Evolutionary conservation across 1,140 invertebrate species (phyloP).

Genomic region (Lepidurus packardi): DNA sequence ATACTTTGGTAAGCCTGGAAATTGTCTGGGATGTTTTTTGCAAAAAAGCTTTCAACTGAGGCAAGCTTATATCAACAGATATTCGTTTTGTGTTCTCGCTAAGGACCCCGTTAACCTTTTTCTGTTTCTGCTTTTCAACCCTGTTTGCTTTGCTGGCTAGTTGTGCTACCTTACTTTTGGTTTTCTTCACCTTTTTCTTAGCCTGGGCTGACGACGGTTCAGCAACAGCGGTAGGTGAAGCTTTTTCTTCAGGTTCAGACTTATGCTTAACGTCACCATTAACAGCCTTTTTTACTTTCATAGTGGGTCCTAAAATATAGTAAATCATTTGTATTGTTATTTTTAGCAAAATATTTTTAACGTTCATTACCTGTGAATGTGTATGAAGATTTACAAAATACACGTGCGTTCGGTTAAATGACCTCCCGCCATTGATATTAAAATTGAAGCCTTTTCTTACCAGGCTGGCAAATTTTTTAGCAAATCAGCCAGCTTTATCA

Average conservation of each 20-base stretch:
- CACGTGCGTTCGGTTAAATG: neutral
- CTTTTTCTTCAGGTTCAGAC: neutral
- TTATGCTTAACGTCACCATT: neutral
- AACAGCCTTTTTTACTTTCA: neutral
- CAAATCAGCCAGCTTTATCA: too few relatives aligned
- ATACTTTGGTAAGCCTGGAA: neutral
- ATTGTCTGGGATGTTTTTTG: neutral
- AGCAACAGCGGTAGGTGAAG: neutral
- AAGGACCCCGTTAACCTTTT: neutral
- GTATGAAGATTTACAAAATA: neutral
- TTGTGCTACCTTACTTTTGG: neutral
- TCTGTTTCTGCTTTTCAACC: constrained; percentile 11
- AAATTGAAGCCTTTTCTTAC: neutral
- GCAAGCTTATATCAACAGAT: neutral
- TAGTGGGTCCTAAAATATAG: neutral
- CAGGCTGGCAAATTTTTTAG: neutral
- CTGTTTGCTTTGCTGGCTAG: neutral
- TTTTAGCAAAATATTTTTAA: too few relatives aligned
- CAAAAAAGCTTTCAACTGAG: neutral
- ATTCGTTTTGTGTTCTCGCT: neutral
- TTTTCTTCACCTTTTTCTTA: neutral
- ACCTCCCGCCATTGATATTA: neutral
- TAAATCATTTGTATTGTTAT: neutral
- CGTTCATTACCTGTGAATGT: too few relatives aligned
- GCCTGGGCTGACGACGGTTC: too few relatives aligned